Conservation (phyloP, 1,140 invertebrate species). For the Marisa cornuarietis region DNA sequence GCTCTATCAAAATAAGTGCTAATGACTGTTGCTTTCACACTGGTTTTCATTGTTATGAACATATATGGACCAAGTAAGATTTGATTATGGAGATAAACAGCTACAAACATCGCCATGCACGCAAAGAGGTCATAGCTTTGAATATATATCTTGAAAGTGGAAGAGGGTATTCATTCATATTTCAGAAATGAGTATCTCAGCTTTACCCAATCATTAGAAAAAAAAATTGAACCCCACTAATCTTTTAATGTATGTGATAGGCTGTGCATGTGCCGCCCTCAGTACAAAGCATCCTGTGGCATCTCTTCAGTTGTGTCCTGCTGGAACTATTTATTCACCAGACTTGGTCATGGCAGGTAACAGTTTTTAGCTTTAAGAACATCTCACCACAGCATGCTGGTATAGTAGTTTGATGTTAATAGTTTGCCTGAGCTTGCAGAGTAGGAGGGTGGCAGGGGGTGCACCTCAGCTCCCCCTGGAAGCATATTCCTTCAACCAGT, state of each 20-base stretch:
- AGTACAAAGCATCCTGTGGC: constrained; percentile 61
- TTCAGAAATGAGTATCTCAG: too few relatives aligned
- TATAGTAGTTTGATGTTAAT: too few relatives aligned
- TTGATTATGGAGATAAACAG: not conserved
- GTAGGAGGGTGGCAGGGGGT: too few relatives aligned
- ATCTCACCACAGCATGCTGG: too few relatives aligned
- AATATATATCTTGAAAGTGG: too few relatives aligned
- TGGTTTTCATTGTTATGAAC: too few relatives aligned
- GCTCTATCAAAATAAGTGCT: too few relatives aligned
- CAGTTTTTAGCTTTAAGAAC: not conserved
- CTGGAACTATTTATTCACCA: constrained; percentile 63
- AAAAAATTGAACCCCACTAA: not conserved
- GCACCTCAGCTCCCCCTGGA: too few relatives aligned
- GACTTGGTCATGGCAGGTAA: constrained; percentile 59
- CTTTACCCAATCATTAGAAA: not conserved
- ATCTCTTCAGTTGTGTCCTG: constrained; percentile 62
- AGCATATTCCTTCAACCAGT: too few relatives aligned
- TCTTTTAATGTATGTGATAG: constrained; percentile 32
- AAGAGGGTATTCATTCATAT: not conserved
- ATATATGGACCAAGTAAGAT: not conserved
- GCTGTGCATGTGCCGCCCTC: constrained; percentile 62
- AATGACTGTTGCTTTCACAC: too few relatives aligned
- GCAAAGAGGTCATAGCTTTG: not conserved
- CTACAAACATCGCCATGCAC: not conserved
- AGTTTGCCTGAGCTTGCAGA: too few relatives aligned